These are phyloP conservation scores for Grammomys dolichurus DNA, from an alignment of 2,113 vertebrate species.

Conservation along the genomic window DNA sequence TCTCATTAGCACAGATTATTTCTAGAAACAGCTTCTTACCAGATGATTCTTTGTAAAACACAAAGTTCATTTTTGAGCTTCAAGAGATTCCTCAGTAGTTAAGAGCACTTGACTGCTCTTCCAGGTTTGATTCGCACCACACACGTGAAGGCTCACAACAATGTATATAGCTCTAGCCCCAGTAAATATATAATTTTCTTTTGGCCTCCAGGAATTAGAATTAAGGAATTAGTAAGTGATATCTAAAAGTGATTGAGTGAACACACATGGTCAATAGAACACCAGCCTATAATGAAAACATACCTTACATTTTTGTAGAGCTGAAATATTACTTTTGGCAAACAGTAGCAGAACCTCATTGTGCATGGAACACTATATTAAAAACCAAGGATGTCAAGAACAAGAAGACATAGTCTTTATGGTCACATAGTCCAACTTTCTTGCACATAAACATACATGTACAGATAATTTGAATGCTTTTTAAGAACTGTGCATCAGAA, in stretches of 20 bases:
- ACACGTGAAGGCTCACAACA: background rate
- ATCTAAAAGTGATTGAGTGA: background rate
- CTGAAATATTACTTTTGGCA: background rate
- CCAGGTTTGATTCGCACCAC: background rate
- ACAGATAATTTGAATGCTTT: background rate
- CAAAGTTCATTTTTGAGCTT: conserved; percentile 58
- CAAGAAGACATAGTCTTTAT: background rate
- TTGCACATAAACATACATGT: background rate
- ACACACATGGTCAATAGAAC: background rate
- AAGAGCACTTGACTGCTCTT: background rate
- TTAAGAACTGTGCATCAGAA: background rate
- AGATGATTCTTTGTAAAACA: conserved; percentile 53
- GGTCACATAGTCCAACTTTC: background rate
- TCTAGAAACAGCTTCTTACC: conserved; percentile 12
- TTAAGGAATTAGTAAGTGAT: background rate
- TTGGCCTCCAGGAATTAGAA: background rate
- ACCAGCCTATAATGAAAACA: background rate
- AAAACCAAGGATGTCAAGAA: background rate
- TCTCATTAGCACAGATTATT: conserved; percentile 81
- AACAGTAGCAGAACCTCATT: background rate
- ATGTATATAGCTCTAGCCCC: background rate
- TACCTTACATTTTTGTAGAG: background rate
- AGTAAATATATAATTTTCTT: too few relatives aligned
- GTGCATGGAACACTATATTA: background rate
- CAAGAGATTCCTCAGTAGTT: background rate